phyloP scores from a whole-genome alignment of 1,140 invertebrate species.

The Bicyclus anynana region DNA sequence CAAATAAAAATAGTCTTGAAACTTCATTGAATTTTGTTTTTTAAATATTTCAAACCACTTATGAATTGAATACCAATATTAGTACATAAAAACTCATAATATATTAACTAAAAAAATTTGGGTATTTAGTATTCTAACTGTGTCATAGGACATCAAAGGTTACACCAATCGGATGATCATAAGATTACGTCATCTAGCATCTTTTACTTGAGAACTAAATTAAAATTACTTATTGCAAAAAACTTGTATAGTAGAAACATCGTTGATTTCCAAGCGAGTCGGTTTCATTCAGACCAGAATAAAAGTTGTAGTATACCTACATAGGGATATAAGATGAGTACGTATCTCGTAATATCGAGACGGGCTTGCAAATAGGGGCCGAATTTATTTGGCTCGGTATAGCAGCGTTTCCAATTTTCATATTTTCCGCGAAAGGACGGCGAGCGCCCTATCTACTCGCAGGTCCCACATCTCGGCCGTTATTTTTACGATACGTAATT shows the following conservation, averaged over 20 bases:
- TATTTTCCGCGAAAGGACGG: constrained; percentile 56
- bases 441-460: constrained; percentile 31
- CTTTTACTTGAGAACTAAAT: not conserved
- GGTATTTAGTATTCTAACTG: too few relatives aligned
- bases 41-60: too few relatives aligned
- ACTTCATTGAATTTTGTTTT: too few relatives aligned
- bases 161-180: too few relatives aligned
- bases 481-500: constrained; percentile 45
- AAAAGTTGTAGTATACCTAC: constrained; percentile 11
- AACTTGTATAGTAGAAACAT: not conserved
- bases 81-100: too few relatives aligned
- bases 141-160: too few relatives aligned
- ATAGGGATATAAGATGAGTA: constrained; percentile 10
- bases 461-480: constrained; percentile 48
- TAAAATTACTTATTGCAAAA: not conserved
- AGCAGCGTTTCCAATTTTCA: constrained; percentile 66
- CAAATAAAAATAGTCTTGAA: too few relatives aligned
- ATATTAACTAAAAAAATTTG: too few relatives aligned
- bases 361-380: constrained; percentile 41
- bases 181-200: too few relatives aligned
- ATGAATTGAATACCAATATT: too few relatives aligned
- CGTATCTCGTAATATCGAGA: constrained; percentile 22
- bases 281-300: constrained; percentile 21
- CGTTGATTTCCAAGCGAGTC: constrained; percentile 13
- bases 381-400: constrained; percentile 61